Evolutionary conservation across 1,140 invertebrate species (phyloP).

Genomic region (Cepaea nemoralis): DNA sequence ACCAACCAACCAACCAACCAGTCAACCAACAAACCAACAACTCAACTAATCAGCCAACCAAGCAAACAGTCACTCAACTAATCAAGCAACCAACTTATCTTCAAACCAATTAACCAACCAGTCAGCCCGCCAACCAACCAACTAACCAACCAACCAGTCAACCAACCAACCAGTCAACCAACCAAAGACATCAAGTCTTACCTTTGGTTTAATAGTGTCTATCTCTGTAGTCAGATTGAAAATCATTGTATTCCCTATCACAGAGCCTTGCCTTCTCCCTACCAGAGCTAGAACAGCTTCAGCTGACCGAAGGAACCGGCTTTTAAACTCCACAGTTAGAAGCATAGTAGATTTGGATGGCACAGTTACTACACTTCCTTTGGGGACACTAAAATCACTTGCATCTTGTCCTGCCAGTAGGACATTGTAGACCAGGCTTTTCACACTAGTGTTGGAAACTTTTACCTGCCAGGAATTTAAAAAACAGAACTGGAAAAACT

Average conservation of each 20-base stretch:
- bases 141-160: too few relatives aligned
- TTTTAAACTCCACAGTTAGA: slow-evolving; percentile 69
- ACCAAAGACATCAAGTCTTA: slow-evolving; percentile 34
- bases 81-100: too few relatives aligned
- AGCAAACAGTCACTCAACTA: too few relatives aligned
- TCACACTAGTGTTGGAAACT: slow-evolving; percentile 68
- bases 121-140: too few relatives aligned
- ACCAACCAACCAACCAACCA: too few relatives aligned
- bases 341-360: slow-evolving; percentile 60
- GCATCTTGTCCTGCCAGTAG: slow-evolving; percentile 69
- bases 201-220: slow-evolving; percentile 68
- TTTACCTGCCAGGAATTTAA: slow-evolving; percentile 63
- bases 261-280: slow-evolving; percentile 64
- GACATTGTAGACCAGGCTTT: slow-evolving; percentile 66
- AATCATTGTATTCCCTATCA: slow-evolving; percentile 65
- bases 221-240: slow-evolving; percentile 68
- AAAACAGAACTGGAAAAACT: too few relatives aligned
- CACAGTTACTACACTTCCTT: slow-evolving; percentile 63
- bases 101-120: too few relatives aligned
- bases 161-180: too few relatives aligned
- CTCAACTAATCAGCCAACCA: too few relatives aligned
- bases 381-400: slow-evolving; percentile 66
- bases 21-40: too few relatives aligned
- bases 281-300: slow-evolving; percentile 69
- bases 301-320: slow-evolving; percentile 67